These are phyloP conservation scores for Lepidurus couesii DNA, from an alignment of 1,140 invertebrate genomes.

Conservation along the genomic window DNA sequence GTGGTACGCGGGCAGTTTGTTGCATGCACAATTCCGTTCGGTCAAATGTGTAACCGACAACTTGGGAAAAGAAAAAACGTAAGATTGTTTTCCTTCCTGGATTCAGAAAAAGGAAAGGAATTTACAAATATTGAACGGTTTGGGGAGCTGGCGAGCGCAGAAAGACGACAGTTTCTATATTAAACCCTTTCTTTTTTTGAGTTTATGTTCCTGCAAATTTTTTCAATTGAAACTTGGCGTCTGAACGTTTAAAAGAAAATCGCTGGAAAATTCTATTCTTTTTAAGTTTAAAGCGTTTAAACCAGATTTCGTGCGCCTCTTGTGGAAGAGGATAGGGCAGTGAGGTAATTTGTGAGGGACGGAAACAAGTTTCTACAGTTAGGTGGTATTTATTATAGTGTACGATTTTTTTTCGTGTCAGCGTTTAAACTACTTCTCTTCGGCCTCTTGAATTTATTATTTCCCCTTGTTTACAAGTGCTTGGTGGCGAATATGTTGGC, in stretches of 20 bases:
- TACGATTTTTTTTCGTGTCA: too few species aligned
- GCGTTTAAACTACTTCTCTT: too few species aligned
- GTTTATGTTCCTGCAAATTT: neutral
- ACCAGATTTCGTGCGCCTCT: neutral
- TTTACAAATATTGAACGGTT: neutral
- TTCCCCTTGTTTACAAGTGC: too few species aligned
- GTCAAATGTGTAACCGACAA: neutral
- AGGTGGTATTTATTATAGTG: neutral
- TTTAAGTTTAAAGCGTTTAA: neutral
- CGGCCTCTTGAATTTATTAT: too few species aligned
- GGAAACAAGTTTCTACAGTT: constrained; percentile 13
- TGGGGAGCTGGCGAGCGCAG: constrained; percentile 11
- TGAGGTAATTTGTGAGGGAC: neutral
- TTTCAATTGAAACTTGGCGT: neutral
- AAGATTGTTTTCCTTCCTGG: neutral
- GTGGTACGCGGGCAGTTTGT: constrained; percentile 10
- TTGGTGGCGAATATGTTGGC: too few species aligned
- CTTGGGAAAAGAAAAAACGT: neutral
- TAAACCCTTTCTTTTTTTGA: neutral
- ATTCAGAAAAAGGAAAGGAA: too few species aligned
- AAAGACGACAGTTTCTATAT: neutral
- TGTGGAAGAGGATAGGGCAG: neutral
- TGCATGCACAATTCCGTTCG: constrained; percentile 15
- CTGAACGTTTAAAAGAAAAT: neutral
- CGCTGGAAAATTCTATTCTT: neutral